Percentiles rank a stretch among this genome's conserved stretches.
Conservation (phyloP, 30 jellyfish, hydroid and myxozoan genomes). For the Aurelia coerulea region DNA sequence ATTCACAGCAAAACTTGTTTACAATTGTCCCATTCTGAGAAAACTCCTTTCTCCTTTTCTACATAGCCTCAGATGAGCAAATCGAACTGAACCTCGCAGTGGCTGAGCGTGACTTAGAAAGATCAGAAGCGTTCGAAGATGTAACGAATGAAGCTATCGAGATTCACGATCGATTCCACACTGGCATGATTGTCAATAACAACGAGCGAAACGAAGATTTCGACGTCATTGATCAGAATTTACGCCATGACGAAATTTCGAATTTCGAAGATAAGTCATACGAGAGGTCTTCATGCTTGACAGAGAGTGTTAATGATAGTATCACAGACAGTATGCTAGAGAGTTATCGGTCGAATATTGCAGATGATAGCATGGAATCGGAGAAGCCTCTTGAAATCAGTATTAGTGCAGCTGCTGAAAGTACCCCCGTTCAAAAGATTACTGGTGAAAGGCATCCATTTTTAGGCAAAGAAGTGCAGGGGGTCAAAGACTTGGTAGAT, state of each 20-base stretch:
- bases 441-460: neutral
- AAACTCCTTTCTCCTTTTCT: conserved; percentile 84
- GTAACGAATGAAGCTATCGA: conserved; percentile 94
- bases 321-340: conserved; percentile 52
- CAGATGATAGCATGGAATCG: conserved; percentile 75
- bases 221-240: conserved; percentile 90
- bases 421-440: neutral
- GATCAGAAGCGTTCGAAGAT: conserved; percentile 91
- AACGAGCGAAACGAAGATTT: conserved; percentile 95
- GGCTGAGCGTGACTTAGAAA: conserved; percentile 79
- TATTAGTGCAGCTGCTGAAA: conserved; percentile 35
- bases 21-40: conserved; percentile 74
- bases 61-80: conserved; percentile 67
- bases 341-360: conserved; percentile 50
- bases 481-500: conserved; percentile 47
- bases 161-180: conserved; percentile 72
- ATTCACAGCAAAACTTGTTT: neutral
- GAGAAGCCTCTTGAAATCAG: conserved; percentile 90
- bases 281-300: conserved; percentile 73
- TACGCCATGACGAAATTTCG: conserved; percentile 80
- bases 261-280: conserved; percentile 92
- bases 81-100: conserved; percentile 27
- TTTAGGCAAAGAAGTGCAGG: neutral
- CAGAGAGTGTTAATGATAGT: conserved; percentile 46
- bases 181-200: conserved; percentile 87